Evolutionary conservation across 2,797 vertebrate genomes (phyloP), one percentile per base, ranked within the genome.

Genomic region (Australoheros facetus): DNA sequence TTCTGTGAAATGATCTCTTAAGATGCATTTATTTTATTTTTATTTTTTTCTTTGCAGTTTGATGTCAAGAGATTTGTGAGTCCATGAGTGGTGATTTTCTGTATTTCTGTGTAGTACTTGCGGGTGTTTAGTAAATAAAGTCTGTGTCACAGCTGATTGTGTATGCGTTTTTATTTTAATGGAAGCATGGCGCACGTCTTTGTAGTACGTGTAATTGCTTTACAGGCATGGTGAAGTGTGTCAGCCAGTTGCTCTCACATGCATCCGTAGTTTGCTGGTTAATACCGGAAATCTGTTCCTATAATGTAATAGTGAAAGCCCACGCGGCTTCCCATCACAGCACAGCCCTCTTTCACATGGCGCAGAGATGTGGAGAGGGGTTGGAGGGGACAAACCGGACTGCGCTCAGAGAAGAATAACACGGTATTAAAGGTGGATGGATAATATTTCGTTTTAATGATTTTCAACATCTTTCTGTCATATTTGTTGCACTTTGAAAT

Each of bases 41-140:
- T 19, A n/a, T 23, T 48, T 21, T 48, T 66, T 66, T 19, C 16
- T 66, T 51, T 66, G 23, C 80, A 45, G 75, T 64, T 83, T 64
- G 66, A 81, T 77, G 70, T 64, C 73, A 84, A 78, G 79, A 71
- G 75, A 62, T 76, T 82, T 72, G 69, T 73, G 81, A 91, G 81
- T 90, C 81, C 55, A 42, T 26, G 73, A 83, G 86, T 93, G 86
- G 78, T 82, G 74, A 80, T 66, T 85, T 85, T 78, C 39, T 75
- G 56, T 83, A 59, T 75, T 82, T 90, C 79, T 92, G 81, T 93
- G 90, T 94, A 87, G 85, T 90, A 88, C 84, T 83, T 93, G 80
- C 91, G 92, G 93, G 89, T 94, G 89, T 85, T 92, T 82, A 92
- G 73, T 90, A 91, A 94, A 95, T 95, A 95, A 95, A 96, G 80